A percentile compares a stretch with the other conserved stretches of the same genome.
Conservation (phyloP, 1,140 invertebrate genomes). For the Colletes latitarsis region DNA sequence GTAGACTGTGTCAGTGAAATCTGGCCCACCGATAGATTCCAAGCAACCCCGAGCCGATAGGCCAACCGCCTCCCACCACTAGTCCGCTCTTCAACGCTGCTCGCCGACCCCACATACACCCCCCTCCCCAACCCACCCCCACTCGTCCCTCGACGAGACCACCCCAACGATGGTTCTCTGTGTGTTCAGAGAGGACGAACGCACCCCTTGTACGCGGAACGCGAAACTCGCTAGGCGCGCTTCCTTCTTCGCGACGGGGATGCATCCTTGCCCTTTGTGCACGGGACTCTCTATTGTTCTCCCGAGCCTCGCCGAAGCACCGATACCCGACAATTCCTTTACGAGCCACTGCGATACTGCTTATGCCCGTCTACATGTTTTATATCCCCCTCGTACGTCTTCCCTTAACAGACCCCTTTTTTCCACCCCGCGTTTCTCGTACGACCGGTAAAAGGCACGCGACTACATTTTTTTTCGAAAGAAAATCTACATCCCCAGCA, state of each 20-base stretch:
- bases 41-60: conserved; percentile 64
- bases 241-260: conserved; percentile 36
- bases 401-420: too few relatives aligned
- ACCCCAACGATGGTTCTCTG: not conserved
- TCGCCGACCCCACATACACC: not conserved
- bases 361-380: too few relatives aligned
- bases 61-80: conserved; percentile 35
- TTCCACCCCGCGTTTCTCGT: too few relatives aligned
- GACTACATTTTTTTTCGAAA: too few relatives aligned
- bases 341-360: not conserved
- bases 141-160: too few relatives aligned
- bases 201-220: conserved; percentile 15
- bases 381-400: too few relatives aligned
- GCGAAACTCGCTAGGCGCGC: conserved; percentile 16
- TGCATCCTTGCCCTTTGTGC: conserved; percentile 44
- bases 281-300: conserved; percentile 21
- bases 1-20: conserved; percentile 58
- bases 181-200: conserved; percentile 41
- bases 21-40: conserved; percentile 66
- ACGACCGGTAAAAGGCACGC: too few relatives aligned
- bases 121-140: not conserved
- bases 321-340: conserved; percentile 33
- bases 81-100: too few relatives aligned
- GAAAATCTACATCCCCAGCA: too few relatives aligned
- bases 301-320: not conserved